These are phyloP conservation scores for Zootermopsis nevadensis DNA, from an alignment of 2,888 invertebrate genomes.

Conservation along the genomic window DNA sequence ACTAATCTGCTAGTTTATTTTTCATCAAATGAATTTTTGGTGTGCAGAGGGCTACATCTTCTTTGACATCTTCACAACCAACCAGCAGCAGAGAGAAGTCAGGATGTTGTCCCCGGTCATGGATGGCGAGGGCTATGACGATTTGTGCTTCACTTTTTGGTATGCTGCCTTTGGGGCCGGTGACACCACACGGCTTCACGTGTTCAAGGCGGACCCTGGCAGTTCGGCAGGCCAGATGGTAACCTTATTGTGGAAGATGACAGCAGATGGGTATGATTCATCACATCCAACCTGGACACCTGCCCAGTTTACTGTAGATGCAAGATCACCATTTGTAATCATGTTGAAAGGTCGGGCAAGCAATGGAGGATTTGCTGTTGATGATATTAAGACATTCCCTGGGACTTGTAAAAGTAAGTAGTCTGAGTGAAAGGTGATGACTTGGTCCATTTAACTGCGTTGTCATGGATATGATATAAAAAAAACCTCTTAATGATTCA, in stretches of 20 bases:
- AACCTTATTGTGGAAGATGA: conserved; percentile 59
- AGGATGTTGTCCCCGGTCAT: conserved; percentile 56
- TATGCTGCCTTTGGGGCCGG: conserved; percentile 60
- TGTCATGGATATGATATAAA: too few species aligned
- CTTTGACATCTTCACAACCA: conserved; percentile 62
- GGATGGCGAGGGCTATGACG: conserved; percentile 53
- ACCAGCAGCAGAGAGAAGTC: conserved; percentile 56
- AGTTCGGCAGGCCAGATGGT: neutral
- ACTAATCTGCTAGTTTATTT: too few species aligned
- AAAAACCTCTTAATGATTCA: too few species aligned
- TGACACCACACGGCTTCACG: conserved; percentile 56
- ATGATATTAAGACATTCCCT: conserved; percentile 60
- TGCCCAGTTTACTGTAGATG: conserved; percentile 60
- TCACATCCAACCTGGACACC: conserved; percentile 60
- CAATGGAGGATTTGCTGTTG: conserved; percentile 63
- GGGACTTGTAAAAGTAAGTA: conserved; percentile 56
- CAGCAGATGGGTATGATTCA: conserved; percentile 58
- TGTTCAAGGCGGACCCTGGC: conserved; percentile 12
- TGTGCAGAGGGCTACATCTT: conserved; percentile 61
- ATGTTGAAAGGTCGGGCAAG: conserved; percentile 61
- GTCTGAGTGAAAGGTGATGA: too few species aligned
- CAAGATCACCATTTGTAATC: conserved; percentile 57
- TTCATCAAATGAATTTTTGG: neutral
- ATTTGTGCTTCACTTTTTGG: conserved; percentile 62
- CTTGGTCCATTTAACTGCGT: too few species aligned